Base-by-base conservation (phyloP, 53 echinoderm and acorn worm genomes). In the Mesocentrotus franciscanus region DNA sequence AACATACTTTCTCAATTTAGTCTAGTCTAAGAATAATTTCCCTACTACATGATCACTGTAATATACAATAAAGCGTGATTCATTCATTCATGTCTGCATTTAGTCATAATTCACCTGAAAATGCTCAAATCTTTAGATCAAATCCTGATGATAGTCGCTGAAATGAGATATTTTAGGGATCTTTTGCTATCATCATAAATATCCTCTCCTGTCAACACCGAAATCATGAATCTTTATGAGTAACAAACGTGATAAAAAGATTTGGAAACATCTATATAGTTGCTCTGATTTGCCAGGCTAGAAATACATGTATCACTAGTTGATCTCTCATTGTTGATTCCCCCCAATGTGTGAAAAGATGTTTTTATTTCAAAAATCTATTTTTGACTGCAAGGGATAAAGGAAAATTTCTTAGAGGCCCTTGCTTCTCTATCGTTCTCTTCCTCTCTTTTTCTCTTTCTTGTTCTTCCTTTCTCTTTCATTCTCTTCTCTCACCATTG, bases 311-410 rank as follows among this genome's bases (percentile, higher is more conserved):
- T 39, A 56, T 87, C 87, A 14, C 56, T 56, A 10, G 87, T 87
- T 87, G 87, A 87, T 87, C 87, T 87, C 87, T 27, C n/a, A 57
- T 24, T 87, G 87, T 87, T 58, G 58, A 87, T 87, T 87, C 87
- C 59, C 58, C 27, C 58, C 27, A 87, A 58, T 26, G 87, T 87
- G 87, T 58, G 58, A 29, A 87, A 87, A 87, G 87, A 87, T 87
- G 87, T 87, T 87, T 87, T 87, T 87, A 87, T 87, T 87, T 87
- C 26, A 87, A 42, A 87, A 87, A 87, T 81, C 87, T 87, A 87
- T 87, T n/a, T 87, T 87, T 59, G 58, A 26, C 58, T 57, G 12
- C 87, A 87, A 10, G 87, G 87, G 87, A 87, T 87, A n/a, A 57
- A 58, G 9, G 58, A 42, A 81, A 26, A 57, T 57, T 87, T 87